Conservation (phyloP, 2,113 vertebrate genomes). For the Genyomyrus donnyi region DNA sequence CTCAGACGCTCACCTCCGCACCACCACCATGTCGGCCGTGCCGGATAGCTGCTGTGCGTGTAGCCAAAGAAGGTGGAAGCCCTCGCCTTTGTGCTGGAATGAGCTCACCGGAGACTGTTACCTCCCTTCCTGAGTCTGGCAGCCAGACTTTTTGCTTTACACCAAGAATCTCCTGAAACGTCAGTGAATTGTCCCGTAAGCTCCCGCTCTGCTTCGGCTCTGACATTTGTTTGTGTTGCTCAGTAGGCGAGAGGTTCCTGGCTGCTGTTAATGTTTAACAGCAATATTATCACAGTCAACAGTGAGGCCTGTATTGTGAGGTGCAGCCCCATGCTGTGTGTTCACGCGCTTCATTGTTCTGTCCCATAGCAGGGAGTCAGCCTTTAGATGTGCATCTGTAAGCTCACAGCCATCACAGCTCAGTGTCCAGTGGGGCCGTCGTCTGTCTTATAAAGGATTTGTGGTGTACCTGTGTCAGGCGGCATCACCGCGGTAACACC, state of each 20-base stretch:
- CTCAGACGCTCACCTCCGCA: constrained; percentile 5
- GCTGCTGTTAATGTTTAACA: constrained; percentile 15
- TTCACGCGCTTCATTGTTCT: not conserved
- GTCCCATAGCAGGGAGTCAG: not conserved
- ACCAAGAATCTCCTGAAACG: not conserved
- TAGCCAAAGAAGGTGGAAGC: not conserved
- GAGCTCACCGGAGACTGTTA: not conserved
- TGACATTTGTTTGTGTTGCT: not conserved
- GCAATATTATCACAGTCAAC: constrained; percentile 26
- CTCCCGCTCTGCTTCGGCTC: not conserved
- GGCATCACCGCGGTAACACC: not conserved
- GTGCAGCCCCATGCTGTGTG: not conserved
- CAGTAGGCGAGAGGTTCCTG: constrained; percentile 24
- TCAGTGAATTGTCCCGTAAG: not conserved
- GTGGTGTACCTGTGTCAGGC: not conserved
- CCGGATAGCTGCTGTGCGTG: not conserved
- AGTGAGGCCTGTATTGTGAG: not conserved
- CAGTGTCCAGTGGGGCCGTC: not conserved
- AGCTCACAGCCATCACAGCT: not conserved
- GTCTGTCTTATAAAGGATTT: not conserved
- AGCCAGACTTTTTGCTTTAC: not conserved
- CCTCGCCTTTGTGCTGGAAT: not conserved
- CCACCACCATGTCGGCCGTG: not conserved
- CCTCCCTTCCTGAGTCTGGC: not conserved
- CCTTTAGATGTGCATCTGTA: not conserved